Conservation (phyloP, 2,888 invertebrate species). For the Stratiomys singularior region DNA sequence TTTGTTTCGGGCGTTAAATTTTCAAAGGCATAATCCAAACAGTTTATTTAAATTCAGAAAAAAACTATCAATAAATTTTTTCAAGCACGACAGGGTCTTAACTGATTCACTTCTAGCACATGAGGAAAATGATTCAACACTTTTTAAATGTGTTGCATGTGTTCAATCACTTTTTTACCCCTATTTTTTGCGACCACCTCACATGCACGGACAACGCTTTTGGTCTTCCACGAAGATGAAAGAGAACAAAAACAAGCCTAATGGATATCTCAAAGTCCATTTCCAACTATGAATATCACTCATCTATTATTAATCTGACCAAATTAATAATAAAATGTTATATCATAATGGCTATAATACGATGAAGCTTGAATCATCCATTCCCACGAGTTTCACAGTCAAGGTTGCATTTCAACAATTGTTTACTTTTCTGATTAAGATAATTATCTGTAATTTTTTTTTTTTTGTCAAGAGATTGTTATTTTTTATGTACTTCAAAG, state of each 20-base stretch:
- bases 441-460: neutral
- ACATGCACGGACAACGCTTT: neutral
- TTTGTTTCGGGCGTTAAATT: too few relatives aligned
- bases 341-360: neutral
- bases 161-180: neutral
- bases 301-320: neutral
- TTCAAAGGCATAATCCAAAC: too few relatives aligned
- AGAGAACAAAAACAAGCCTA: neutral
- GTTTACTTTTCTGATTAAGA: constrained; percentile 5
- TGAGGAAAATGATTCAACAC: neutral
- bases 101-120: neutral
- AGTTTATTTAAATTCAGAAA: neutral
- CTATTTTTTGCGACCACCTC: neutral
- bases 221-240: too few relatives aligned
- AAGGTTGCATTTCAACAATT: constrained; percentile 11
- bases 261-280: neutral
- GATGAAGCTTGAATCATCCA: neutral
- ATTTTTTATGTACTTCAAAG: neutral
- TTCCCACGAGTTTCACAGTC: constrained; percentile 7
- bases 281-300: constrained; percentile 2
- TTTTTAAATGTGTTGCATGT: neutral
- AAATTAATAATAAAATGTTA: constrained; percentile 6
- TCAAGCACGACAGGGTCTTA: neutral
- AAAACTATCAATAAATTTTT: neutral
- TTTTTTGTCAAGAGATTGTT: neutral